phyloP scores from a whole-genome alignment of 2,113 vertebrate species.

The Galemys pyrenaicus region DNA sequence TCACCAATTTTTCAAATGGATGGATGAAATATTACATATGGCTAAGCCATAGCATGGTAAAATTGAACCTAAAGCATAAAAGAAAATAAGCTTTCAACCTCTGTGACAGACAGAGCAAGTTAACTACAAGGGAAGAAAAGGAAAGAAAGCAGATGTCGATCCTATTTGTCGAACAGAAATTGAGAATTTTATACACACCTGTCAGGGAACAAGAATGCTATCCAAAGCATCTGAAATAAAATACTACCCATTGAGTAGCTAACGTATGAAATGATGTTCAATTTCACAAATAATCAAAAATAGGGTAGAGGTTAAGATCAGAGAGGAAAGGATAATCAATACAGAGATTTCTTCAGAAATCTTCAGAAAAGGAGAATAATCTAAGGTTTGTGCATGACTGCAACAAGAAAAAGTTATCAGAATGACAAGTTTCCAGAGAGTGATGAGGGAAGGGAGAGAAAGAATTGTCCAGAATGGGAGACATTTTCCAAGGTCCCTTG shows the following conservation, averaged over 20 bases:
- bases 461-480: not conserved
- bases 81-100: not conserved
- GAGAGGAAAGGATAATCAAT: not conserved
- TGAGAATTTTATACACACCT: not conserved
- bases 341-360: not conserved
- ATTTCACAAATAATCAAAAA: not conserved
- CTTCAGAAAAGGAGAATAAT: not conserved
- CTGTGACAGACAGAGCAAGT: not conserved
- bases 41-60: not conserved
- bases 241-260: not conserved
- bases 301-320: not conserved
- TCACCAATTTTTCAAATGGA: not conserved
- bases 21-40: not conserved
- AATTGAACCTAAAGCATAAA: not conserved
- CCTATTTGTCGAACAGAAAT: not conserved
- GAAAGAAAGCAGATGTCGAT: not conserved
- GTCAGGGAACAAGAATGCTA: not conserved
- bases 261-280: not conserved
- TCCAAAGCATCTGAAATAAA: constrained; percentile 4
- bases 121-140: not conserved
- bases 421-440: not conserved
- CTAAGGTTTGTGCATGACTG: not conserved
- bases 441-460: not conserved
- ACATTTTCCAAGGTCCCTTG: not conserved
- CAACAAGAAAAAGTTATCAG: not conserved